Evolutionary conservation across 64 coral and sea anemone genomes (phyloP).

Genomic region (Platygyra sinensis): DNA sequence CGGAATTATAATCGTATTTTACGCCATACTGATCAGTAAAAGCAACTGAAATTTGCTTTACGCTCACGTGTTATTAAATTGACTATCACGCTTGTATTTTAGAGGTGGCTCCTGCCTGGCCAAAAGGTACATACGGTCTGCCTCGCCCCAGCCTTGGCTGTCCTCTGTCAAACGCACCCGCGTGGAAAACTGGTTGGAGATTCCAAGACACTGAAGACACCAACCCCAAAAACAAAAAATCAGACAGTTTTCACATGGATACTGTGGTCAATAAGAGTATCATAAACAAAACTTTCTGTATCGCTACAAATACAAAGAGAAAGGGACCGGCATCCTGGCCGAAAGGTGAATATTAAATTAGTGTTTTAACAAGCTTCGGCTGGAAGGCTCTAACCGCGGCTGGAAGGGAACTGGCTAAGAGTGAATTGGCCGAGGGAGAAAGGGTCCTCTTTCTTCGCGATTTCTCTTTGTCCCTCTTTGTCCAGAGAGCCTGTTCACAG

Average conservation of each 20-base stretch:
- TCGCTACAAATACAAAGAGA: neutral
- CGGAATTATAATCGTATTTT: too few relatives aligned
- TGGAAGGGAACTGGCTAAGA: too few relatives aligned
- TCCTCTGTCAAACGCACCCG: neutral
- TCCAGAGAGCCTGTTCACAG: neutral
- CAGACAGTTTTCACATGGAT: slow-evolving; percentile 31
- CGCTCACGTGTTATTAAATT: too few relatives aligned
- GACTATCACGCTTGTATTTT: too few relatives aligned
- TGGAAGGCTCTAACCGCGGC: too few relatives aligned
- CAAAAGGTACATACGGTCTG: slow-evolving; percentile 36
- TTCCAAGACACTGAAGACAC: slow-evolving; percentile 63
- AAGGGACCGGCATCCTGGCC: slow-evolving; percentile 6
- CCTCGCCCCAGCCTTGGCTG: slow-evolving; percentile 30
- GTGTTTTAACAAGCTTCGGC: too few relatives aligned
- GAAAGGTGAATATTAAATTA: slow-evolving; percentile 1
- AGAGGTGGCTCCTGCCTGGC: slow-evolving; percentile 3
- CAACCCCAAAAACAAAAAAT: neutral
- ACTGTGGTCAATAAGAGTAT: neutral
- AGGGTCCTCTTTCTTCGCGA: too few relatives aligned
- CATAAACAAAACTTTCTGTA: slow-evolving; percentile 49
- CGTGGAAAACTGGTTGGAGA: slow-evolving; percentile 45
- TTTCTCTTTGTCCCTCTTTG: too few relatives aligned
- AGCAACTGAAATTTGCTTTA: too few relatives aligned
- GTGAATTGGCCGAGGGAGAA: too few relatives aligned
- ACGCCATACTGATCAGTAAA: too few relatives aligned